These are phyloP conservation scores for Aplochiton taeniatus DNA, from an alignment of 2,797 vertebrate species.

Conservation along the genomic window DNA sequence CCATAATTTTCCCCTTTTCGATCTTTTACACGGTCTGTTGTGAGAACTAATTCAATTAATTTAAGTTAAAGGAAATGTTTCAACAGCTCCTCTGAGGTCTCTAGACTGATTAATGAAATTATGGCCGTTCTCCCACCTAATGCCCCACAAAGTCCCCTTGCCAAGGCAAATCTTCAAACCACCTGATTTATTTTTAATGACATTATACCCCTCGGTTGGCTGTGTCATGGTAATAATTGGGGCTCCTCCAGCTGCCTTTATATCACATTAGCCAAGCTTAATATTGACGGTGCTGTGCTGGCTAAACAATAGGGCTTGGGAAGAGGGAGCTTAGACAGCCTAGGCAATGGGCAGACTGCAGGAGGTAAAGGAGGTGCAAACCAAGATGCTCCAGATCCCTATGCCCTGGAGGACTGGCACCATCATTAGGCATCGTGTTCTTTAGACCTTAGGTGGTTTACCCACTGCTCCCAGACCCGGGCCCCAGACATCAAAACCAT, in stretches of 20 bases:
- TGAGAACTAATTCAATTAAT: slow-evolving; percentile 74
- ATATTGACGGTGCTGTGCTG: slow-evolving; percentile 79
- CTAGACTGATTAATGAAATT: slow-evolving; percentile 79
- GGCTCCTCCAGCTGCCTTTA: slow-evolving; percentile 82
- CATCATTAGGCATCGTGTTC: slow-evolving; percentile 72
- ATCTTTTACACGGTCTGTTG: slow-evolving; percentile 52
- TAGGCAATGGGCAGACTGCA: slow-evolving; percentile 75
- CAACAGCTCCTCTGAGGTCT: slow-evolving; percentile 75
- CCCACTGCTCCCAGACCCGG: slow-evolving; percentile 55
- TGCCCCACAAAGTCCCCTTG: slow-evolving; percentile 72
- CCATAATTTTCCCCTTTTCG: slow-evolving; percentile 39
- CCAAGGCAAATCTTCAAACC: slow-evolving; percentile 79
- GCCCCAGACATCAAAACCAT: slow-evolving; percentile 62
- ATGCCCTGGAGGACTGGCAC: slow-evolving; percentile 78
- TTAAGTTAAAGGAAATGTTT: slow-evolving; percentile 71
- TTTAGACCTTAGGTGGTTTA: slow-evolving; percentile 62
- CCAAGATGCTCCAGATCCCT: slow-evolving; percentile 73
- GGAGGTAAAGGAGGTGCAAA: slow-evolving; percentile 73
- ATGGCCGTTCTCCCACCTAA: slow-evolving; percentile 74
- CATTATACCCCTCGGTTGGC: slow-evolving; percentile 80
- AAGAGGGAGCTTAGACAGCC: slow-evolving; percentile 74
- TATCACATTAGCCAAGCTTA: slow-evolving; percentile 85
- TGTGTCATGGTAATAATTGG: slow-evolving; percentile 84
- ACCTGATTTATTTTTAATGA: slow-evolving; percentile 86
- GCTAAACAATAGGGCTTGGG: slow-evolving; percentile 77